Evolutionary conservation across 1,140 invertebrate species (phyloP), one percentile per base, ranked within the genome.

Genomic region (Drosophila guanche): DNA sequence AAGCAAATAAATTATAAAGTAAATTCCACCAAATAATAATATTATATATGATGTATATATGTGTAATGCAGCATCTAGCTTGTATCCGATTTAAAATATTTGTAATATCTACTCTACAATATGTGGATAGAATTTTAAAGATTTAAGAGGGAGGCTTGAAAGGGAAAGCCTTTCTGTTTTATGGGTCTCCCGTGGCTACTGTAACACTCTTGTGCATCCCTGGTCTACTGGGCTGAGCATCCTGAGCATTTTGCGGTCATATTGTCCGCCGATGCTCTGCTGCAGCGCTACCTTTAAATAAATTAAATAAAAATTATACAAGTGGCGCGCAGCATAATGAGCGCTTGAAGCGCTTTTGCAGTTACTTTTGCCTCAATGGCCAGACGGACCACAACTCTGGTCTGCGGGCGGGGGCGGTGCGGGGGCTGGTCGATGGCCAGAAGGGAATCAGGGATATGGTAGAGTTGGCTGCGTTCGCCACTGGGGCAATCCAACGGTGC

Each of bases 291-390:
- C 83, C 78, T 86, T 88, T 88, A 88, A 88, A 88, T 88, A 79
- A 88, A 88, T 88, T 88, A 88, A 88, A 86, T 81, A 86, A 76
- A 88, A 88, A 88, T 88, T 88, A 88, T 83, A 83, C 83, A 88
- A 88, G 83, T 88, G 70, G 57, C 71, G 75, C 84, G 75, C 84
- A 76, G 71, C 78, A 83, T 89, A 88, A 88, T 88, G 83, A 88
- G 83, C 74, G 83, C 83, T 83, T 70, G 57, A 78, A 86, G 83
- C 83, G 83, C 62, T 86, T 86, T 88, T 88, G 54, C 83, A 88
- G 83, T 86, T 86, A 88, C 83, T 86, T 80, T 80, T 86, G 75
- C 83, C 83, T 83, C 78, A 83, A 69, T 88, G 65, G 69, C 81
- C 77, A 79, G 74, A 63, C 80, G 62, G 33, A 69, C 79, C 76